Conservation (phyloP, 1,140 invertebrate genomes). For the Hydropsyche tenuis region DNA sequence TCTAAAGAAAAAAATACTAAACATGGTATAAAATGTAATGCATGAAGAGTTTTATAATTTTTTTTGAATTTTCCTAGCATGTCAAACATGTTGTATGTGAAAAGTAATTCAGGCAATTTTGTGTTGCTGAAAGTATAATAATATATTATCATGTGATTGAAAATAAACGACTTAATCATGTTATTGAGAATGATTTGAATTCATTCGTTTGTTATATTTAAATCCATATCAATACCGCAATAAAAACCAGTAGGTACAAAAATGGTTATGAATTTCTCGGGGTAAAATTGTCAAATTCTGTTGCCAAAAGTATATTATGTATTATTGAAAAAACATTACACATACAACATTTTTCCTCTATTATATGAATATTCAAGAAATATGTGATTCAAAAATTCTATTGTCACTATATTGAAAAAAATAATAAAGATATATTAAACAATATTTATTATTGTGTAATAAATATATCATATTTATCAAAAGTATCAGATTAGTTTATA, state of each 20-base stretch:
- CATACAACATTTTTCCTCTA: neutral
- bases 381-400: neutral
- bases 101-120: no score
- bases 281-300: no score
- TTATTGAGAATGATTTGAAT: conserved; percentile 13
- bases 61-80: conserved; percentile 2
- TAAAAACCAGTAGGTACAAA: conserved; percentile 13
- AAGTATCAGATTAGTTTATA: conserved; percentile 6
- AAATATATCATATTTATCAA: conserved; percentile 23
- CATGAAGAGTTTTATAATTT: neutral
- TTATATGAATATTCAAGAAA: neutral
- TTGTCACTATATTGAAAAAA: neutral
- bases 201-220: conserved; percentile 17
- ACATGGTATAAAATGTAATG: conserved; percentile 11
- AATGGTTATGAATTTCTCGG: no score
- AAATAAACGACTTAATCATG: neutral
- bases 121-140: no score
- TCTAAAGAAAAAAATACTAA: conserved; percentile 17
- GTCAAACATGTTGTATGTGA: conserved; percentile 9
- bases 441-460: conserved; percentile 12
- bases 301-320: no score
- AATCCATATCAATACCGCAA: conserved; percentile 9
- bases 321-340: conserved; percentile 2
- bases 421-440: neutral
- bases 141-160: no score